phyloP scores from a whole-genome alignment of 2,797 vertebrate species.

The Peromyscus melanophrys region DNA sequence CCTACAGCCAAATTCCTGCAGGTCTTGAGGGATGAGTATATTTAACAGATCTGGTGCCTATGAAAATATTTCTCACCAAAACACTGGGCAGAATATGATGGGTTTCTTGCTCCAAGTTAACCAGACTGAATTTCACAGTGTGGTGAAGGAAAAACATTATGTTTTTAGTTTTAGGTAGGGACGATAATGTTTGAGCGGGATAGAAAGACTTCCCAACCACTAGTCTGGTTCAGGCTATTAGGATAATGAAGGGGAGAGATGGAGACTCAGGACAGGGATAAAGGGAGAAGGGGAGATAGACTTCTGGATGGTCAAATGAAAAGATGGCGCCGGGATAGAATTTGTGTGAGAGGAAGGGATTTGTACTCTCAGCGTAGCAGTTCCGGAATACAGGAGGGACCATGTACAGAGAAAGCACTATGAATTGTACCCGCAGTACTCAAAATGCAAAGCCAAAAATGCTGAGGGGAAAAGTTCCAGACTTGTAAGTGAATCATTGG shows the following conservation, averaged over 20 bases:
- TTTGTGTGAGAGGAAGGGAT: background rate
- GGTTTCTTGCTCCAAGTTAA: conserved; percentile 1
- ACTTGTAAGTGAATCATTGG: background rate
- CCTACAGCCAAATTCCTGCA: background rate
- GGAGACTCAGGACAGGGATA: background rate
- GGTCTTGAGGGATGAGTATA: background rate
- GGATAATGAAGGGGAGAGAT: background rate
- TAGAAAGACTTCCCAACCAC: background rate
- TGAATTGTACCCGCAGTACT: background rate
- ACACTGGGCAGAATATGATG: background rate
- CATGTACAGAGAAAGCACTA: rapidly evolving
- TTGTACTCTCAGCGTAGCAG: background rate
- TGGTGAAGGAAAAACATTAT: conserved; percentile 1
- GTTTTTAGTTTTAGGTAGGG: background rate
- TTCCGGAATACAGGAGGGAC: background rate
- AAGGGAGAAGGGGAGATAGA: background rate
- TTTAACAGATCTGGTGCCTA: background rate
- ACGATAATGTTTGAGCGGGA: background rate
- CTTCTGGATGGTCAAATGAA: background rate
- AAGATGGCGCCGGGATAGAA: background rate
- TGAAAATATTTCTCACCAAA: conserved; percentile 25
- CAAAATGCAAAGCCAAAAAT: background rate
- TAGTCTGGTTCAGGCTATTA: background rate
- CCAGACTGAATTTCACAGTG: conserved; percentile 5
- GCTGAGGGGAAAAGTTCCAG: background rate